These are phyloP conservation scores for Ia io DNA, from an alignment of 2,113 vertebrate species.

Conservation along the genomic window DNA sequence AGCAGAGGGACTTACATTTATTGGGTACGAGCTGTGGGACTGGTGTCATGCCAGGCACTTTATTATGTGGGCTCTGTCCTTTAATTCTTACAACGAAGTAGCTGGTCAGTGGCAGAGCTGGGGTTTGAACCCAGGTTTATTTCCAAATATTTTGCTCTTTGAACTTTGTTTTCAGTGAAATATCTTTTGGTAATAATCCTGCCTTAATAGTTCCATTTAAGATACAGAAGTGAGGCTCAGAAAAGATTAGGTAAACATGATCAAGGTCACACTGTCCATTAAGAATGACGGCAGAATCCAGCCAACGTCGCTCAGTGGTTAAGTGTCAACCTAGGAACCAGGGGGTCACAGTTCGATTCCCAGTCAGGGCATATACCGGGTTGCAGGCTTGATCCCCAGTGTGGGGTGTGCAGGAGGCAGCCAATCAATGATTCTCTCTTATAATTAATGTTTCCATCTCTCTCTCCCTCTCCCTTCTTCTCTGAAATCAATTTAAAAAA, in stretches of 20 bases:
- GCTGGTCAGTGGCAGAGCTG: neutral
- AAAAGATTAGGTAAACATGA: slow-evolving; percentile 14
- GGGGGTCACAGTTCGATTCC: too few relatives aligned
- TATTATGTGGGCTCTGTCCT: neutral
- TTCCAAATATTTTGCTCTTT: slow-evolving; percentile 15
- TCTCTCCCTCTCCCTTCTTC: too few relatives aligned
- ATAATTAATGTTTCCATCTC: too few relatives aligned
- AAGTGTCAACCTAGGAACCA: too few relatives aligned
- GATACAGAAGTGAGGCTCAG: neutral
- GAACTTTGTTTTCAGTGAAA: slow-evolving; percentile 34
- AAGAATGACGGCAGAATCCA: slow-evolving; percentile 4
- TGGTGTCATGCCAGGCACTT: neutral
- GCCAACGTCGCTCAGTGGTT: too few relatives aligned
- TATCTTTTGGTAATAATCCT: slow-evolving; percentile 22
- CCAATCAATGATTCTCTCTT: too few relatives aligned
- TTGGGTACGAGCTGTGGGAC: neutral
- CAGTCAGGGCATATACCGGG: too few relatives aligned
- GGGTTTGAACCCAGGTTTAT: neutral
- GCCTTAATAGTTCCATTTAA: slow-evolving; percentile 38
- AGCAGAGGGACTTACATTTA: neutral
- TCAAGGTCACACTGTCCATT: neutral
- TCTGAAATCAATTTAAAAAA: too few relatives aligned
- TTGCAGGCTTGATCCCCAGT: too few relatives aligned
- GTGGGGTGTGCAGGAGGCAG: too few relatives aligned
- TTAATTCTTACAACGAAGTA: neutral